Base-by-base conservation (phyloP, 2,797 vertebrate species). In the Galaxias olidus region DNA sequence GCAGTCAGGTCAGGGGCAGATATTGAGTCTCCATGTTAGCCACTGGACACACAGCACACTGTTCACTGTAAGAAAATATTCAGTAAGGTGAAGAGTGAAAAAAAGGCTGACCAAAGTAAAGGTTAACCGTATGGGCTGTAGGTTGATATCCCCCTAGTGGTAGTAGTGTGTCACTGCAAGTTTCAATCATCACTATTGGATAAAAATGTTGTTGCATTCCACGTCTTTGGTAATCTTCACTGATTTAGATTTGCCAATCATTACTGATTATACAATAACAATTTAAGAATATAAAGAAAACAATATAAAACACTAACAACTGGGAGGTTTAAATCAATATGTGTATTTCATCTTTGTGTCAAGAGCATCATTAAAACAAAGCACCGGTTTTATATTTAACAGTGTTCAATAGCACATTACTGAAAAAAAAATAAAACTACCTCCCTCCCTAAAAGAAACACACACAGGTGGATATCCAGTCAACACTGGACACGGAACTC, bases 191-290 rank as follows among this genome's bases (percentile, higher is more conserved):
- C 59, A 40, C 30, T 59, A 47, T 17, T 54, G 20, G 61, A 51
- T 65, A 61, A 69, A 61, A 68, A 69, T 65, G 40, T 69, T 73
- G 63, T 77, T 72, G 58, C 66, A 63, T 63, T 72, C 63, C 61
- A 73, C 57, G 69, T 85, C 81, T 87, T 88, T 87, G 83, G 87
- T 83, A 72, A 84, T 77, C 52, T 75, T 65, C 67, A 67, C 67
- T 84, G 76, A 76, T 77, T 80, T 77, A 43, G 81, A 81, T 76
- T 55, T 61, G 72, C 69, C 73, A 73, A 69, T 10, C 74, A 72
- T 52, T 70, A 75, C 60, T 60, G 45, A 71, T 75, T 69, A 73
- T 51, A 72, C 8, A 59, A 70, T 30, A 44, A 73, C 79, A 68
- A 66, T 61, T 79, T 63, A 58, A 19, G 54, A 53, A 68, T 69